These are phyloP conservation scores for Pyrgilauda ruficollis DNA, from an alignment of 2,113 vertebrate genomes.

Conservation along the genomic window DNA sequence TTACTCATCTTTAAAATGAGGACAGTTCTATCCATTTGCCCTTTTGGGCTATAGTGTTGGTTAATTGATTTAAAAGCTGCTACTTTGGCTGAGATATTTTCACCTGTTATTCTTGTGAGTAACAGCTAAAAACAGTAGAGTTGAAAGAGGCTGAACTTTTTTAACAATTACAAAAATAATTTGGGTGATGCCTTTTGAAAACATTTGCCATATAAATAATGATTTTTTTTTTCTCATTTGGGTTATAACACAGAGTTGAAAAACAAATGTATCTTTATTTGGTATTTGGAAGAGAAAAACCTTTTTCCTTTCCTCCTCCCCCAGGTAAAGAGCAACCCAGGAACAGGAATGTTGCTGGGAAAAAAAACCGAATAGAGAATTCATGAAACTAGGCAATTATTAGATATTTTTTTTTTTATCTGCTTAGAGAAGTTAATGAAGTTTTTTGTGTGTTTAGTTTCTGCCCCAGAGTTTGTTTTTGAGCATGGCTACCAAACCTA, in stretches of 20 bases:
- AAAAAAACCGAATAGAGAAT: neutral
- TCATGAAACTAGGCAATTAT: neutral
- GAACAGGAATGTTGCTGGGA: neutral
- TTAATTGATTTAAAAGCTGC: slow-evolving; percentile 53
- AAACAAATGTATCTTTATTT: neutral
- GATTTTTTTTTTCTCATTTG: neutral
- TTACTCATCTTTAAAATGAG: slow-evolving; percentile 39
- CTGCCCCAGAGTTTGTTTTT: slow-evolving; percentile 86
- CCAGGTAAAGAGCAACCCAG: neutral
- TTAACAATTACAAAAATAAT: neutral
- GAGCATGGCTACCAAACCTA: slow-evolving; percentile 90
- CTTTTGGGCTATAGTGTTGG: neutral
- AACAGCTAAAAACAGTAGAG: slow-evolving; percentile 1
- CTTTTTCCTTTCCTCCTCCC: neutral
- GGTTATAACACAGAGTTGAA: neutral
- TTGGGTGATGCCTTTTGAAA: neutral
- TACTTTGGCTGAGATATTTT: neutral
- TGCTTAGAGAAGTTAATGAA: neutral
- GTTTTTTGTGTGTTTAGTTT: slow-evolving; percentile 69
- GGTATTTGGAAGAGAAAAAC: neutral
- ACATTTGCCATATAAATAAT: neutral
- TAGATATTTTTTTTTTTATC: neutral
- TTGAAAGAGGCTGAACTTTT: neutral
- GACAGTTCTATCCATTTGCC: neutral
- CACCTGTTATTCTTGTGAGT: slow-evolving; percentile 24